Evolutionary conservation across 2,113 vertebrate species (phyloP), one percentile per base, ranked within the genome.

Genomic region (Eurypyga helias): DNA sequence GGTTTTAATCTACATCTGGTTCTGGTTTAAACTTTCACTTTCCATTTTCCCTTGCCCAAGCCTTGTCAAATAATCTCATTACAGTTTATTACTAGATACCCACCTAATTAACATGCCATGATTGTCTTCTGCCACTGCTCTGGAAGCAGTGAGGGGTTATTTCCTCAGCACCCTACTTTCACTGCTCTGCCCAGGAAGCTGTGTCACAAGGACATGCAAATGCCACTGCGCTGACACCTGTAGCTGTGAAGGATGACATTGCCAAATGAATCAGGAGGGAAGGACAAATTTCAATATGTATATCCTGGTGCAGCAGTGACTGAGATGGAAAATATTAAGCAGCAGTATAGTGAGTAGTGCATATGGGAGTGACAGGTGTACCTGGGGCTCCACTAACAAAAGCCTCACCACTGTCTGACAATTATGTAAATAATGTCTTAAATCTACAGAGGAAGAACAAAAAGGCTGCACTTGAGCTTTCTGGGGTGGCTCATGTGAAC

Each of bases 221-320:
- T 86, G 89, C 20, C 84, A 75, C 69, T 1, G 1, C 1, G 0
- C 48, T 89, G 94, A 92, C 96, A 87, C 33, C 57, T 5, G 1
- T 54, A 21, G 38, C 83, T 14, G 38, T 1, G 51, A 13, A 2
- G 0, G 1, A 26, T 33, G 96, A 84, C 86, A 90, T 20, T 31
- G 46, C 58, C 0, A 3, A 24, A 9, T 94, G 91, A 95, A 95
- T 94, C 95, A 94, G n/a, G 79, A 82, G 77, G 92, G 79, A 95
- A 97, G 92, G 92, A 66, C 91, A 73, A 2, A 73, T 43, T 51
- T 38, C 64, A 69, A 4, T 62, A 8, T 26, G 83, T 33, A 18
- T 62, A 10, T 71, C 83, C 95, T 80, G 84, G 36, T 77, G 73
- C 48, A 55, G 76, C 71, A 38, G 43, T 95, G 94, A 92, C 70